Evolutionary conservation across 2,797 vertebrate species (phyloP).

Genomic region (Rachycentron canadum): DNA sequence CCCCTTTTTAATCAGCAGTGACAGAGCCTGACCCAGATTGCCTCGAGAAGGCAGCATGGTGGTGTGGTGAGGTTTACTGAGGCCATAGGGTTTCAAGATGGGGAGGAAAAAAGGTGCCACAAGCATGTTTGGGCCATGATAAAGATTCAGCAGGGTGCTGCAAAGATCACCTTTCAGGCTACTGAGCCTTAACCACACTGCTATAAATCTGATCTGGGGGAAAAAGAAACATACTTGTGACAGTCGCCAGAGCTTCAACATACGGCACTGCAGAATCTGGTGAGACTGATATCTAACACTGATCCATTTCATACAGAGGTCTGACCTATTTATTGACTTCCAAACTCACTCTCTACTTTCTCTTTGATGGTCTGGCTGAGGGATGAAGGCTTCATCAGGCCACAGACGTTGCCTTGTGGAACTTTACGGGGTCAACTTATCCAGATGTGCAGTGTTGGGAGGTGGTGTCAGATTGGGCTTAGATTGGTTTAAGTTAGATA

Average conservation of each 20-base stretch:
- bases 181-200: not conserved
- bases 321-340: slow-evolving; percentile 67
- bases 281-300: slow-evolving; percentile 54
- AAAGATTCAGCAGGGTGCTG: slow-evolving; percentile 10
- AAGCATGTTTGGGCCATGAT: slow-evolving; percentile 28
- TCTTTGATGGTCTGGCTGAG: slow-evolving; percentile 27
- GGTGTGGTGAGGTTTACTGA: slow-evolving; percentile 66
- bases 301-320: slow-evolving; percentile 64
- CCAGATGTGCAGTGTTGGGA: not conserved
- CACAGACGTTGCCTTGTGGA: slow-evolving; percentile 19
- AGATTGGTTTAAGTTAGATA: not conserved
- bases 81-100: slow-evolving; percentile 42
- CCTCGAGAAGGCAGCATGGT: slow-evolving; percentile 59
- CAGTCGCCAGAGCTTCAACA: slow-evolving; percentile 38
- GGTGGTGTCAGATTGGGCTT: not conserved
- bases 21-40: slow-evolving; percentile 85
- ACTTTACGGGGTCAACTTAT: slow-evolving; percentile 3
- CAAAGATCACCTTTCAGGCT: slow-evolving; percentile 4
- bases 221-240: slow-evolving; percentile 17
- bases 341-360: slow-evolving; percentile 42
- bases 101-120: slow-evolving; percentile 44
- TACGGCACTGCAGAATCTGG: slow-evolving; percentile 39
- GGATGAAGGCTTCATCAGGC: slow-evolving; percentile 34
- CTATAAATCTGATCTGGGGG: slow-evolving; percentile 42
- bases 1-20: slow-evolving; percentile 84